Evolutionary conservation across 2,888 invertebrate genomes (phyloP).

Genomic region (Sabellastarte sp.): DNA sequence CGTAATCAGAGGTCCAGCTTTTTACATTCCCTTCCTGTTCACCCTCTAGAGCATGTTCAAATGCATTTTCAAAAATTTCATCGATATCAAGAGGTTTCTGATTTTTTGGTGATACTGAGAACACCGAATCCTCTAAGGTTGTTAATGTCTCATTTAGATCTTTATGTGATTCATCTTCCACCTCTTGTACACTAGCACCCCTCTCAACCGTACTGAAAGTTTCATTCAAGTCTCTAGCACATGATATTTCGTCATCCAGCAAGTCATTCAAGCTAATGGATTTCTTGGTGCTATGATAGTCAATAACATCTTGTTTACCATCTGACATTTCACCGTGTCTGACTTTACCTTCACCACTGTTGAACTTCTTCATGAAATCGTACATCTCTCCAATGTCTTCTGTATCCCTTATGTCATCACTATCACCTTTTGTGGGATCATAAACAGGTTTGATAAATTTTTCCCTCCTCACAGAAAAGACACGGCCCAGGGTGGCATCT

Average conservation of each 20-base stretch:
- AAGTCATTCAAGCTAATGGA: background rate
- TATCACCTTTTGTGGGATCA: background rate
- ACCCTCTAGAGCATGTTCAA: background rate
- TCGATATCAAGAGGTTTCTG: background rate
- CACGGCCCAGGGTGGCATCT: conserved; percentile 5
- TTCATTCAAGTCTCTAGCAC: background rate
- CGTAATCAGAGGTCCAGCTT: background rate
- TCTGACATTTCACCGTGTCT: background rate
- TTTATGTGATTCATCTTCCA: no score
- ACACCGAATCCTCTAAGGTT: background rate
- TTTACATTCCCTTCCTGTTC: background rate
- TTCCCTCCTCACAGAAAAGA: background rate
- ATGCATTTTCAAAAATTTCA: background rate
- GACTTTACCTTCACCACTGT: no score
- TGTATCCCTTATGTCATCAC: background rate
- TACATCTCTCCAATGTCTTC: background rate
- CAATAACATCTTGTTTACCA: background rate
- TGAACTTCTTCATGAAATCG: background rate
- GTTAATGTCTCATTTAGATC: background rate
- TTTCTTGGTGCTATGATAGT: background rate
- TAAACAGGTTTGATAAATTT: background rate
- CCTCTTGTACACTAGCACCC: background rate
- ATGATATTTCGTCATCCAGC: background rate
- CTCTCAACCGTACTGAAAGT: background rate
- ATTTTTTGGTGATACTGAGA: background rate